phyloP scores from a whole-genome alignment of 1,140 invertebrate genomes.

The Brachionus paranguensis region DNA sequence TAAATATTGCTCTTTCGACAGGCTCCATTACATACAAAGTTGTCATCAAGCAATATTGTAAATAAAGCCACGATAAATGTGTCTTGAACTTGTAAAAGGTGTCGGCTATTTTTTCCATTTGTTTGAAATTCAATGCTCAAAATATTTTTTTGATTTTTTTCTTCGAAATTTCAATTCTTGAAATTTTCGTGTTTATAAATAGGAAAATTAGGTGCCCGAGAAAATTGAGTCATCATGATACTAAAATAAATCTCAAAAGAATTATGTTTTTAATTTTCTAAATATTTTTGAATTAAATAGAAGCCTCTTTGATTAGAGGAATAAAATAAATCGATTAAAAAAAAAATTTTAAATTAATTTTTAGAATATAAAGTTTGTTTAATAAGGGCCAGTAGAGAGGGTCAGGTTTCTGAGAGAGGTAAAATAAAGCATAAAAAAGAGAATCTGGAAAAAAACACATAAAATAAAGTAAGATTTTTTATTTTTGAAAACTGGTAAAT shows the following conservation, averaged over 20 bases:
- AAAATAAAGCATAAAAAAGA: too few relatives aligned
- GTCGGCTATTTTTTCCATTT: not conserved
- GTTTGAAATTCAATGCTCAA: not conserved
- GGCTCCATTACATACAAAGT: slow-evolving; percentile 32
- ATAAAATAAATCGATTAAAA: too few relatives aligned
- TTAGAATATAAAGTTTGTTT: not conserved
- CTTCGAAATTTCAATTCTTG: not conserved
- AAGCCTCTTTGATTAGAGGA: too few relatives aligned
- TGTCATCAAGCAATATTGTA: slow-evolving; percentile 17
- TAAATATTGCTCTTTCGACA: not conserved
- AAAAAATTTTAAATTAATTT: not conserved
- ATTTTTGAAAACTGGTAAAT: too few relatives aligned
- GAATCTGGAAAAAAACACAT: too few relatives aligned
- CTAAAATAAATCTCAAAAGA: not conserved
- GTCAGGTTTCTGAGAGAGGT: too few relatives aligned
- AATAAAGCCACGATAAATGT: slow-evolving; percentile 16
- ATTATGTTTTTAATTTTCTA: not conserved
- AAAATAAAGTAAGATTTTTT: too few relatives aligned
- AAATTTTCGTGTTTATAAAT: not conserved
- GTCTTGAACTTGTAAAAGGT: not conserved
- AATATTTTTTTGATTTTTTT: not conserved
- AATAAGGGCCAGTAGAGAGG: too few relatives aligned
- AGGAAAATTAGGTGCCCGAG: not conserved
- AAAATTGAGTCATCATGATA: not conserved
- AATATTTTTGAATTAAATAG: not conserved